phyloP scores from a whole-genome alignment of 2,888 invertebrate genomes.

The Hypercompe scribonia region DNA sequence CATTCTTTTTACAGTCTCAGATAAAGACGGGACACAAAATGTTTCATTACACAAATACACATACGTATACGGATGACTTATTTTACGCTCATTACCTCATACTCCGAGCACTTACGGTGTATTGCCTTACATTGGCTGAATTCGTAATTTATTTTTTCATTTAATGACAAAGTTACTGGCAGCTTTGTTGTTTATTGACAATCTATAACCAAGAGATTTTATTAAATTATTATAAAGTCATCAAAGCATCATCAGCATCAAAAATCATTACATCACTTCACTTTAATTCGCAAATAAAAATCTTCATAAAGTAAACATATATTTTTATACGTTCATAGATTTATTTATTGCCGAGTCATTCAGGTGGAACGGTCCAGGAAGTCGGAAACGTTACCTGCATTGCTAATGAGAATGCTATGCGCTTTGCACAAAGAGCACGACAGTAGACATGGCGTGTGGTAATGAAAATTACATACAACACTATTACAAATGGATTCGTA shows the following conservation, averaged over 20 bases:
- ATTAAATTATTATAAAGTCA: background rate
- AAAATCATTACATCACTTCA: too few species aligned
- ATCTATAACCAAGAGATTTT: background rate
- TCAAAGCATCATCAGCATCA: background rate
- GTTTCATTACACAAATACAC: constrained; percentile 46
- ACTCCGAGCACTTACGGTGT: constrained; percentile 31
- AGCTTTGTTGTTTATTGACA: background rate
- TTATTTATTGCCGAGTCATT: background rate
- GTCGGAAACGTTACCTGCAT: background rate
- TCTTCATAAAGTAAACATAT: background rate
- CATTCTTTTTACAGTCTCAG: constrained; percentile 46
- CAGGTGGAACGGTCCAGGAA: background rate
- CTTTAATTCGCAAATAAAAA: background rate
- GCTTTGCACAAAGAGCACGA: background rate
- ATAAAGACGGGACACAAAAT: constrained; percentile 45
- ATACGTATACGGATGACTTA: constrained; percentile 46
- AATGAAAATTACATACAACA: background rate
- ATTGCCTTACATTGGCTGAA: constrained; percentile 48
- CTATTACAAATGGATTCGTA: background rate
- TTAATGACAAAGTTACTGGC: constrained; percentile 20
- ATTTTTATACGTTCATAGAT: background rate
- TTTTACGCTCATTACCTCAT: constrained; percentile 49
- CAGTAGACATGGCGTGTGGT: background rate
- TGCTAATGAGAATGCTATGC: background rate
- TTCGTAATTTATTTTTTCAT: constrained; percentile 42